A percentile compares a stretch with the other conserved stretches of the same genome.
These are phyloP conservation scores for Takifugu bimaculatus DNA, from an alignment of 2,113 vertebrate genomes.

Conservation along the genomic window DNA sequence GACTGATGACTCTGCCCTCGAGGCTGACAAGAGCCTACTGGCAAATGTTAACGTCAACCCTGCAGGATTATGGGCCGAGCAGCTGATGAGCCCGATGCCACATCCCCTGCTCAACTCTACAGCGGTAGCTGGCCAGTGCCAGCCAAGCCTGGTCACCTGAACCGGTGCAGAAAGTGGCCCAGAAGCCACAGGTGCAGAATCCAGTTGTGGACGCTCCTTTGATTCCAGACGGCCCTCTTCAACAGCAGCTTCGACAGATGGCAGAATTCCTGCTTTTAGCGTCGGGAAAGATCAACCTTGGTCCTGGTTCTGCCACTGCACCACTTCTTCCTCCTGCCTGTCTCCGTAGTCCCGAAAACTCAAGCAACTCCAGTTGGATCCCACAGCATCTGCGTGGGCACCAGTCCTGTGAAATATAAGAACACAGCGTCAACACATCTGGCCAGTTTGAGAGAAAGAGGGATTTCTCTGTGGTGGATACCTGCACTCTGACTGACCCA, in stretches of 20 bases:
- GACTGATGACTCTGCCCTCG: constrained; percentile 21
- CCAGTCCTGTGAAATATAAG: constrained; percentile 40
- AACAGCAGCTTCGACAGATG: constrained; percentile 75
- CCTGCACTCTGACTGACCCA: constrained; percentile 70
- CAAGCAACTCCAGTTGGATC: constrained; percentile 24
- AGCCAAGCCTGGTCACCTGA: not conserved
- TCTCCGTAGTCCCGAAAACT: not conserved
- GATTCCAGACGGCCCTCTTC: constrained; percentile 56
- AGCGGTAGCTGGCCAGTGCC: constrained; percentile 26
- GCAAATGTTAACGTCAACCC: constrained; percentile 4
- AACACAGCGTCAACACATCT: constrained; percentile 72
- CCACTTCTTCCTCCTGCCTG: constrained; percentile 11
- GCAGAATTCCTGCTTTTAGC: constrained; percentile 69
- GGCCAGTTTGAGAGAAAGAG: constrained; percentile 62
- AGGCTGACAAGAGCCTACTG: constrained; percentile 17
- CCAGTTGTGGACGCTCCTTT: constrained; percentile 20
- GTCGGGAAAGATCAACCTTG: constrained; percentile 52
- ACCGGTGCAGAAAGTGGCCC: not conserved
- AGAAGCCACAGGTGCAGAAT: constrained; percentile 23
- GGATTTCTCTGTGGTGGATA: constrained; percentile 58
- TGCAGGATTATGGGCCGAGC: constrained; percentile 37
- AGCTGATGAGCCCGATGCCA: constrained; percentile 65
- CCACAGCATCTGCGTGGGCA: constrained; percentile 60
- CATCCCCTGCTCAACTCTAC: constrained; percentile 73
- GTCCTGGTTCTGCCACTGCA: not conserved